A percentile compares a stretch with the other conserved stretches of the same genome.
Evolutionary conservation across 2,888 invertebrate species (phyloP).

Genomic region (Entomobrya multifasciata): DNA sequence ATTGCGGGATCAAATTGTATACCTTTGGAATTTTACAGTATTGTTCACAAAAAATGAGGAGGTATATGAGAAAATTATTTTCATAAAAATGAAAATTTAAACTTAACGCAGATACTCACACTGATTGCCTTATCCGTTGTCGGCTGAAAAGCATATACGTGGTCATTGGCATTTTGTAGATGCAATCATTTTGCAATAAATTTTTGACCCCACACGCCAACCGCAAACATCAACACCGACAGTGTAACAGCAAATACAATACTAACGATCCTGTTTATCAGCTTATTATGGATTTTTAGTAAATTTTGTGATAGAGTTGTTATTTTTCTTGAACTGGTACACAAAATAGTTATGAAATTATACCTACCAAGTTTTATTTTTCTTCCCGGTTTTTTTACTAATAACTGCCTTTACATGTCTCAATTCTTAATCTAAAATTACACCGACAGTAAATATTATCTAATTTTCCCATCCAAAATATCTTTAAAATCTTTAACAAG

Average conservation of each 20-base stretch:
- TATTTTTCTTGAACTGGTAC: slow-evolving; percentile 21
- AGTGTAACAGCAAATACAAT: neutral
- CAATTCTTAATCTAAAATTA: too few species aligned
- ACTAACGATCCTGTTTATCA: slow-evolving; percentile 11
- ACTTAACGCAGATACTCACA: too few species aligned
- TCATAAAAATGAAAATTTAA: too few species aligned
- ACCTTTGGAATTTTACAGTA: slow-evolving; percentile 31
- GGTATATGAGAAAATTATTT: neutral
- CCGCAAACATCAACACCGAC: neutral
- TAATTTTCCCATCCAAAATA: neutral
- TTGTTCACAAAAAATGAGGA: slow-evolving; percentile 36
- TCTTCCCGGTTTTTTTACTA: neutral
- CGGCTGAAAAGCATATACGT: too few species aligned
- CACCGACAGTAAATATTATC: neutral
- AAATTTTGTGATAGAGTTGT: neutral
- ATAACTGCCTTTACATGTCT: neutral
- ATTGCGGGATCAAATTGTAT: slow-evolving; percentile 20
- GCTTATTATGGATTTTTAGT: slow-evolving; percentile 11
- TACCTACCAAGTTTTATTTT: neutral
- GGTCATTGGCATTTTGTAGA: too few species aligned
- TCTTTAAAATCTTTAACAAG: neutral
- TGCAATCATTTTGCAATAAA: neutral
- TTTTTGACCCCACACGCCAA: slow-evolving; percentile 2
- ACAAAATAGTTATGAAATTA: slow-evolving; percentile 11
- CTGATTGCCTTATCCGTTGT: too few species aligned